phyloP scores from a whole-genome alignment of 2,113 vertebrate species.

The Pelvicachromis taeniatus region DNA sequence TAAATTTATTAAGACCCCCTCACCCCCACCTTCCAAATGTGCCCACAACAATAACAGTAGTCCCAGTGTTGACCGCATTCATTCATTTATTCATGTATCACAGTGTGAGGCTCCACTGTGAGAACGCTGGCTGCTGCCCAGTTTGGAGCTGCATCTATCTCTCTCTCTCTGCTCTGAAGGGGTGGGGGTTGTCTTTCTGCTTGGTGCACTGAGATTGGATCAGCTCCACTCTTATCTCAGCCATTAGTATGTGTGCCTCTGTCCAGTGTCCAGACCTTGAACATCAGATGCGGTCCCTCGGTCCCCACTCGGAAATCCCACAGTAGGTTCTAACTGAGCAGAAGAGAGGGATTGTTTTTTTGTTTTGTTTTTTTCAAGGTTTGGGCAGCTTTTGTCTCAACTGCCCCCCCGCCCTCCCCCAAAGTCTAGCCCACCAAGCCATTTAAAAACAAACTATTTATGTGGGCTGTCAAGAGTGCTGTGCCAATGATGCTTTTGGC shows the following conservation, averaged over 20 bases:
- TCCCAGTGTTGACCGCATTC: conserved; percentile 65
- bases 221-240: conserved; percentile 73
- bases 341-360: conserved; percentile 47
- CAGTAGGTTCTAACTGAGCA: conserved; percentile 62
- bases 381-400: conserved; percentile 48
- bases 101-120: conserved; percentile 72
- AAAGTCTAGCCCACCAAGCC: conserved; percentile 71
- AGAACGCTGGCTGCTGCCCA: conserved; percentile 72
- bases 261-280: conserved; percentile 69
- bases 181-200: conserved; percentile 66
- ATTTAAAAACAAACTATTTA: conserved; percentile 67
- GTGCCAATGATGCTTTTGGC: conserved; percentile 62
- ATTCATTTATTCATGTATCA: conserved; percentile 67
- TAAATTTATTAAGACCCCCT: background rate
- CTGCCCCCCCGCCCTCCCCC: background rate
- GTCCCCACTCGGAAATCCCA: conserved; percentile 60
- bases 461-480: conserved; percentile 68
- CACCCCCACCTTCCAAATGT: conserved; percentile 1
- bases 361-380: conserved; percentile 47
- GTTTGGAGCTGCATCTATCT: conserved; percentile 73
- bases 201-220: conserved; percentile 71
- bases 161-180: conserved; percentile 67
- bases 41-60: conserved; percentile 66
- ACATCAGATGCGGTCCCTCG: conserved; percentile 63
- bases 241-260: conserved; percentile 72